A percentile compares a stretch with the other conserved stretches of the same genome.
These are phyloP conservation scores for Thunnus maccoyii DNA, from an alignment of 2,113 vertebrate species.

Conservation along the genomic window DNA sequence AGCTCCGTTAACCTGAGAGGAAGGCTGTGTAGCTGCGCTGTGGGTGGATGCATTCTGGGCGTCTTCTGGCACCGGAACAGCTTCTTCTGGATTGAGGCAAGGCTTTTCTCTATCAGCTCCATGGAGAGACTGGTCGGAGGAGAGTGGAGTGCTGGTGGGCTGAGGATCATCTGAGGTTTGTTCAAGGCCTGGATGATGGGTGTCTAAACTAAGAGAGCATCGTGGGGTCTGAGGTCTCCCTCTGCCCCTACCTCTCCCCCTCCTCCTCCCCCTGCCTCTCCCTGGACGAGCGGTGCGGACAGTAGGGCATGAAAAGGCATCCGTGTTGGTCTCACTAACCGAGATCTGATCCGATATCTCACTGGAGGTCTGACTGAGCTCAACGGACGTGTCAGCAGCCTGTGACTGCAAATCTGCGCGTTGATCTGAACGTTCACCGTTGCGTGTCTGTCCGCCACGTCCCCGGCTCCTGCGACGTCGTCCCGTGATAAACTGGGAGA, in stretches of 20 bases:
- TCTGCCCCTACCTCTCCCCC: constrained; percentile 50
- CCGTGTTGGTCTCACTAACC: background rate
- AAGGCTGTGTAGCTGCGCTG: constrained; percentile 12
- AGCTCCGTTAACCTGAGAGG: background rate
- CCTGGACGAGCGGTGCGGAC: constrained; percentile 9
- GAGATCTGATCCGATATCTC: constrained; percentile 5
- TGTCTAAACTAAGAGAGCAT: background rate
- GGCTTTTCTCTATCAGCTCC: background rate
- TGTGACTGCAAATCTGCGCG: background rate
- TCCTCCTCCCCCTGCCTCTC: constrained; percentile 45
- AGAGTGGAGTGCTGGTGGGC: background rate
- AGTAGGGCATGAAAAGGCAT: background rate
- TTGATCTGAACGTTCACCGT: background rate
- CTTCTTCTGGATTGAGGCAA: background rate
- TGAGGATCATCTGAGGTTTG: background rate
- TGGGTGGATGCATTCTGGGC: background rate
- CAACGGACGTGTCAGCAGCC: background rate
- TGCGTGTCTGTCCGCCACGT: background rate
- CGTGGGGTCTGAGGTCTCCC: constrained; percentile 28
- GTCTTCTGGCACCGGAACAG: background rate
- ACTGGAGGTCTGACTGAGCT: constrained; percentile 23
- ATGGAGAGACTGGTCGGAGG: background rate
- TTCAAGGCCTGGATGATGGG: background rate
- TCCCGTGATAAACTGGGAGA: constrained; percentile 59
- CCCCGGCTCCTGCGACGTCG: constrained; percentile 51